Evolutionary conservation across 2,797 vertebrate genomes (phyloP), one percentile per base, ranked within the genome.

Genomic region (Argyrosomus regius): DNA sequence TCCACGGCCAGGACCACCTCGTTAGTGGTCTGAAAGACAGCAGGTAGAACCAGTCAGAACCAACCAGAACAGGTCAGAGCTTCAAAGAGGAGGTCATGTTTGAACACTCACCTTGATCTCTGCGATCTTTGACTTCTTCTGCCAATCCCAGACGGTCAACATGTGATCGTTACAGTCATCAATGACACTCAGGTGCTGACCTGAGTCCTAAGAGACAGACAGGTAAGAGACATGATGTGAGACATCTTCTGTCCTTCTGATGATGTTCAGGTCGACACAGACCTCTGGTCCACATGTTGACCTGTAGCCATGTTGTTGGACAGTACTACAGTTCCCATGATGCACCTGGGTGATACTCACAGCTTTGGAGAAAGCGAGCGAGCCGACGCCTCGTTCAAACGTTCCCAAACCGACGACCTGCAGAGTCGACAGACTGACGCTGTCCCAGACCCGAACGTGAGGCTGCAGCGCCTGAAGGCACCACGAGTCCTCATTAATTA

Each of bases 141-240:
- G 97, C 97, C 97, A 99, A 71, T 99, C 98, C 98, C 98, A 99
- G 7, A 99, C 96, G 1, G 98, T 99, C 83, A 99, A 90, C 98
- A 99, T 99, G 92, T 99, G 98, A 62, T 99, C 98, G 14, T 99
- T 99, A 64, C 97, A 98, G 91, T 99, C 98, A 72, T 99, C 98
- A 9, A 99, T 96, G 65, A 99, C 98, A 68, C 97, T 96, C 80
- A 99, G 95, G 93, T 99, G 98, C 82, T 94, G 94, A 57, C 98
- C 98, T 3, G 97, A 98, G 93, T 99, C 98, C 98, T 99, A 89
- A 53, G 1, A 39, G 22, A 60, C 17, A 50, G 14, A 70, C 28
- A 45, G 54, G 8, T 9, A 35, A 35, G 3, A n/a, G 46, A 57
- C 46, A 46, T 12, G 26, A 18, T 22, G 41, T 52, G 45, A 50